Evolutionary conservation across 2,888 invertebrate species (phyloP).

Genomic region (Ectemnius continuus): DNA sequence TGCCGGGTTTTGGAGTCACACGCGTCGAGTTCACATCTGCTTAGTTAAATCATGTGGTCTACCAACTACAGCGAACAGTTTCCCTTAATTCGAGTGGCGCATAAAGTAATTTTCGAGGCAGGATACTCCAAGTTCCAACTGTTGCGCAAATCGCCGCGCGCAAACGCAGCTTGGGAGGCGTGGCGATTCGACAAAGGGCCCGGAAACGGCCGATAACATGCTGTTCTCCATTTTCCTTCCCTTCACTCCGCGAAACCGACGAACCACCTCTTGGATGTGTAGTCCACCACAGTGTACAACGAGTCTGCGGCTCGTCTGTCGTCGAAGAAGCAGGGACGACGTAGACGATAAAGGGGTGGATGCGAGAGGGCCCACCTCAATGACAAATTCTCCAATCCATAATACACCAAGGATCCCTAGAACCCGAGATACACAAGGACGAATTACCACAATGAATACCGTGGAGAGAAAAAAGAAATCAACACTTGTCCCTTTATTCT

Average conservation of each 20-base stretch:
- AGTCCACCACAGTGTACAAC: conserved; percentile 43
- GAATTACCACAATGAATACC: no score
- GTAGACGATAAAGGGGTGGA: conserved; percentile 25
- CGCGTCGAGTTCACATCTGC: no score
- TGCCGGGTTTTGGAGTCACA: no score
- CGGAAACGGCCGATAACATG: conserved; percentile 65
- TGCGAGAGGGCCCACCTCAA: not conserved
- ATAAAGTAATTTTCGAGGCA: conserved; percentile 46
- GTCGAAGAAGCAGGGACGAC: conserved; percentile 31
- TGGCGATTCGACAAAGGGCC: conserved; percentile 59
- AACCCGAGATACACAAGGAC: no score
- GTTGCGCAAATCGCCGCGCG: conserved; percentile 71
- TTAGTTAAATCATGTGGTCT: no score
- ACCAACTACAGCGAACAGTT: conserved; percentile 10
- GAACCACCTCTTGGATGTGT: conserved; percentile 28
- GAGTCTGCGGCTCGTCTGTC: conserved; percentile 5
- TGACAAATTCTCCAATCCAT: no score
- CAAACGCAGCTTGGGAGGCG: conserved; percentile 64
- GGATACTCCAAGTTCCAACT: conserved; percentile 66
- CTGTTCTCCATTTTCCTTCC: conserved; percentile 53
- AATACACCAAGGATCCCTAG: no score
- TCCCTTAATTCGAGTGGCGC: conserved; percentile 47
- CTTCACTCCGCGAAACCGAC: conserved; percentile 14
- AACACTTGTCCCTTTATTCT: no score
- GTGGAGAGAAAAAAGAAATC: no score